phyloP scores from a whole-genome alignment of 2,113 vertebrate genomes.

The Pelvicachromis taeniatus region DNA sequence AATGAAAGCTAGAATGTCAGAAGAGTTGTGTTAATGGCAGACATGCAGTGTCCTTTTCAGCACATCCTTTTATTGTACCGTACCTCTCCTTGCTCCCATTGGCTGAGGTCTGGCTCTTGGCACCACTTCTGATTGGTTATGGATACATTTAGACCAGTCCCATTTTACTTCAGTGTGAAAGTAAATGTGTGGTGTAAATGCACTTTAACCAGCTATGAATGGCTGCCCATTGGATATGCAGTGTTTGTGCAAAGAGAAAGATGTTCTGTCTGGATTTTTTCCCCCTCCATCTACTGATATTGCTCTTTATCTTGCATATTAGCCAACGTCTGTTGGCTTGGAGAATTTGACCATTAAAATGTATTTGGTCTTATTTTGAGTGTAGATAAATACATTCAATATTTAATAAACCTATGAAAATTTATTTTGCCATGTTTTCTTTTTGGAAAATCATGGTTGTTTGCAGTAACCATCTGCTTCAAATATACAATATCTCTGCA shows the following conservation, averaged over 20 bases:
- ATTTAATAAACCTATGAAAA: constrained; percentile 40
- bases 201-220: constrained; percentile 14
- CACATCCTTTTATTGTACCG: background rate
- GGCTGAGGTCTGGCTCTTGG: background rate
- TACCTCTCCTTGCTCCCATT: constrained; percentile 2
- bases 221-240: constrained; percentile 19
- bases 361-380: constrained; percentile 40
- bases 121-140: constrained; percentile 20
- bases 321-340: background rate
- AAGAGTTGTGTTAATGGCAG: background rate
- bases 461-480: background rate
- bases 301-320: constrained; percentile 14
- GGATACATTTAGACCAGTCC: constrained; percentile 26
- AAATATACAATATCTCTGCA: background rate
- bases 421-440: constrained; percentile 36
- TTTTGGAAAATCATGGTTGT: constrained; percentile 26
- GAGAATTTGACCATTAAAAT: constrained; percentile 14
- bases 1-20: background rate
- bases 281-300: constrained; percentile 15
- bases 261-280: constrained; percentile 32
- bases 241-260: constrained; percentile 42
- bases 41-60: constrained; percentile 21
- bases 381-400: constrained; percentile 63
- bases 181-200: constrained; percentile 62
- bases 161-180: constrained; percentile 34